Evolutionary conservation across 2,113 vertebrate species (phyloP).

Genomic region (Silurus asotus): DNA sequence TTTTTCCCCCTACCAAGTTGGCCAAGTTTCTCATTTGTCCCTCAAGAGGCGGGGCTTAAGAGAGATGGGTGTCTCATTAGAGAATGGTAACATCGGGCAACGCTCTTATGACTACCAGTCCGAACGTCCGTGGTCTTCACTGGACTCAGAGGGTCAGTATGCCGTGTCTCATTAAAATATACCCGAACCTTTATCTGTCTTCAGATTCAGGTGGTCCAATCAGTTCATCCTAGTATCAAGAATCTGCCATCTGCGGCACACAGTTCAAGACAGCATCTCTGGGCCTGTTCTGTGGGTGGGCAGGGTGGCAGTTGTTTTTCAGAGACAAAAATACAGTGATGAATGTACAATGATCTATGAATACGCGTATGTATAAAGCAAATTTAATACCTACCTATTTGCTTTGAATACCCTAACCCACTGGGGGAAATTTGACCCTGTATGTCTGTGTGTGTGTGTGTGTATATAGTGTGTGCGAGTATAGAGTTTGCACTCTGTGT

Average conservation of each 20-base stretch:
- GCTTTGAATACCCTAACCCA: not conserved
- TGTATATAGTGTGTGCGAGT: too few relatives aligned
- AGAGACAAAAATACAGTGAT: not conserved
- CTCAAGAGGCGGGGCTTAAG: conserved; percentile 53
- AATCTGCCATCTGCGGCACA: not conserved
- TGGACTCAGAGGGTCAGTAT: conserved; percentile 55
- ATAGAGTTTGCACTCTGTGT: too few relatives aligned
- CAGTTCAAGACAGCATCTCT: not conserved
- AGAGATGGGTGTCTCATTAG: conserved; percentile 48
- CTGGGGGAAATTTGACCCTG: too few relatives aligned
- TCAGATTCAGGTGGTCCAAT: not conserved
- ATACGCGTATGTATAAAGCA: not conserved
- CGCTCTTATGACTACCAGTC: conserved; percentile 46
- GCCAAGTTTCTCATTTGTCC: conserved; percentile 52
- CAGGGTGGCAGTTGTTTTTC: not conserved
- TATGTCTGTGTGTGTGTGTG: too few relatives aligned
- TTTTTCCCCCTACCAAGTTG: conserved; percentile 25
- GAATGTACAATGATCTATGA: not conserved
- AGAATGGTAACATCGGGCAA: conserved; percentile 46
- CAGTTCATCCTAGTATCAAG: not conserved
- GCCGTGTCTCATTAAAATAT: not conserved
- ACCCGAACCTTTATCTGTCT: not conserved
- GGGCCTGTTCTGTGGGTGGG: not conserved
- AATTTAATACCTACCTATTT: not conserved
- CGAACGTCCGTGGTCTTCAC: conserved; percentile 53